Evolutionary conservation across 2,888 invertebrate species (phyloP), one percentile per base, ranked within the genome.

Genomic region (Cordilura impudica): DNA sequence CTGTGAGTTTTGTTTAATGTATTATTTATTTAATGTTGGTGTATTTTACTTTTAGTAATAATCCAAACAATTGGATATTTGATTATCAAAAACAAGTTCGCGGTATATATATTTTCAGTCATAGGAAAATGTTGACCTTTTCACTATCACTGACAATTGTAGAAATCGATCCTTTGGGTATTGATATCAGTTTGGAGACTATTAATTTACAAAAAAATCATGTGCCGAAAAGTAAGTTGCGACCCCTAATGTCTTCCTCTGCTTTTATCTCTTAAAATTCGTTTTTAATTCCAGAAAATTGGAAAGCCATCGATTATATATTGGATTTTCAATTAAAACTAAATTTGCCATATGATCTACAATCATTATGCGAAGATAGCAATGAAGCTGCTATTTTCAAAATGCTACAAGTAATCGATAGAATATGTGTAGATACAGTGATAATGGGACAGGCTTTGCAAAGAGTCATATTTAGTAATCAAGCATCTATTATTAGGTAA

Each of bases 11-110:
- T 49, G 29, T 1, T 51, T 23, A 7, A 49, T 18, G 29, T 14
- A 4, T 14, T 19, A 47, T 63, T 12, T 39, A 29, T 51, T 49
- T 4, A 49, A n/a, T 16, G 26, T 47, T 7, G 7, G 1, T 18
- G 7, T 39, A 47, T 45, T 54, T n/a, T 35, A 29, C 26, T 71
- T 76, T 4, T 29, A 81, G 81, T 0, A 35, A 39, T 1, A 69
- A 79, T 43, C 45, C 63, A n/a, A 82, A 82, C 2, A 83, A 83
- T 67, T 87, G 87, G 87, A 85, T 84, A 73, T 85, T 86, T 35
- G 84, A 87, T 56, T 78, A 56, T 63, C 82, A 87, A 67, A 76
- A 83, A 49, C 83, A 84, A 45, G 21, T 26, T 29, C 78, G 81
- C 21, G 74, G 80, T 1, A 18, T 76, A 35, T 69, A 78, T n/a